phyloP scores from a whole-genome alignment of 1,140 invertebrate genomes.

The Calosoma granatense region DNA sequence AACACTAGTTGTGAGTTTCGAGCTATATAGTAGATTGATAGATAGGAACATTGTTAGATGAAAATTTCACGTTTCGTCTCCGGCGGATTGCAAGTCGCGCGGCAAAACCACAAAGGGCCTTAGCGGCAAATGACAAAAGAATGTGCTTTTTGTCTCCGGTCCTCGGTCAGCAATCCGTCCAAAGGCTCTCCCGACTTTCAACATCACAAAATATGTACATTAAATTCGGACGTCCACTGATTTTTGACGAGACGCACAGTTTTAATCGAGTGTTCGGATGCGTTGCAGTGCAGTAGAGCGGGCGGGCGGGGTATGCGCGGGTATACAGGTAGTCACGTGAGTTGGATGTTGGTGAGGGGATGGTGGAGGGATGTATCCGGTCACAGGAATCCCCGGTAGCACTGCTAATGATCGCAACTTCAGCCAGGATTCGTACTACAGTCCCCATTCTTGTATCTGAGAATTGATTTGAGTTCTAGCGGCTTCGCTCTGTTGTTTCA shows the following conservation, averaged over 20 bases:
- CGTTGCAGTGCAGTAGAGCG: too few species aligned
- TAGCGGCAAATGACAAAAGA: not conserved
- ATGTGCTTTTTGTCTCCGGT: not conserved
- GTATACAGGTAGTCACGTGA: not conserved
- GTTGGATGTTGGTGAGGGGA: not conserved
- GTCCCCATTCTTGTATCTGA: not conserved
- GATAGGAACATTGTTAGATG: too few species aligned
- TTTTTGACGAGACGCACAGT: too few species aligned
- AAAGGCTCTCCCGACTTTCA: too few species aligned
- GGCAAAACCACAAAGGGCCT: not conserved
- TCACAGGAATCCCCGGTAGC: not conserved
- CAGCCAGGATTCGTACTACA: not conserved
- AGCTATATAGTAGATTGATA: too few species aligned
- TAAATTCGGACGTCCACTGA: not conserved
- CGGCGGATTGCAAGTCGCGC: not conserved
- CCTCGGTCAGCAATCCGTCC: too few species aligned
- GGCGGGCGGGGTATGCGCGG: too few species aligned
- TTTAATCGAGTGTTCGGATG: too few species aligned
- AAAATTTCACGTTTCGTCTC: too few species aligned
- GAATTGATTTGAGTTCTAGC: not conserved
- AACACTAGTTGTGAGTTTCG: too few species aligned
- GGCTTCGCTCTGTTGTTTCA: not conserved
- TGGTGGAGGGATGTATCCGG: not conserved
- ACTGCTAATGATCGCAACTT: not conserved
- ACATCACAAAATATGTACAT: not conserved